Conservation (phyloP, 1,140 invertebrate genomes). For the Drosophila pandora region DNA sequence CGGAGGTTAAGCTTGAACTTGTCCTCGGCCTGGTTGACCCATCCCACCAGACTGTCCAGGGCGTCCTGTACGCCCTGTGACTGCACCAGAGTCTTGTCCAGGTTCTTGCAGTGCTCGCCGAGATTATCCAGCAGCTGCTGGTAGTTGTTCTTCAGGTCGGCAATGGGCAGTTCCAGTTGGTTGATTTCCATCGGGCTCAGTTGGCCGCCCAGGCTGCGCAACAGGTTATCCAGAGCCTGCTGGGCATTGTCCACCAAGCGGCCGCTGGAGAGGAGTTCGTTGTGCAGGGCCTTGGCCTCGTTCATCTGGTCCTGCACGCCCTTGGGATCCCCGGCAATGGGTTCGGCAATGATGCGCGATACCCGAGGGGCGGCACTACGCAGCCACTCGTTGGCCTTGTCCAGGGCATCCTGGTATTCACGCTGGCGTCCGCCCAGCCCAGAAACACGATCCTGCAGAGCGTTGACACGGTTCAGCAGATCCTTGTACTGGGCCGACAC, state of each 20-base stretch:
- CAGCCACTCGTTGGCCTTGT: constrained; percentile 93
- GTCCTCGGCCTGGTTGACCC: constrained; percentile 93
- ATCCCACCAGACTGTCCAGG: constrained; percentile 92
- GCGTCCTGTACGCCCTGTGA: constrained; percentile 98
- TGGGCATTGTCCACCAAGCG: constrained; percentile 90
- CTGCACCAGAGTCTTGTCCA: constrained; percentile 95
- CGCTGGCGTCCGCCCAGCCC: constrained; percentile 91
- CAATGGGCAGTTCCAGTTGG: constrained; percentile 91
- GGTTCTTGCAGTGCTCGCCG: constrained; percentile 90
- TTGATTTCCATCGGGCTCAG: constrained; percentile 90
- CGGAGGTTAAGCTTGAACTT: constrained; percentile 91
- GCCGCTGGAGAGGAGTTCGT: constrained; percentile 93
- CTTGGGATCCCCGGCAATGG: constrained; percentile 93
- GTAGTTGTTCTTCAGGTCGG: constrained; percentile 91
- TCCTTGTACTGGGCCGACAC: constrained; percentile 90
- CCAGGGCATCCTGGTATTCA: constrained; percentile 92
- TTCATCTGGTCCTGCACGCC: constrained; percentile 94
- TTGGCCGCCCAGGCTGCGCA: constrained; percentile 91
- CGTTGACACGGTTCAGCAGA: constrained; percentile 91
- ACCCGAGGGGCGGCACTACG: constrained; percentile 91
- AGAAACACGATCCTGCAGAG: constrained; percentile 90
- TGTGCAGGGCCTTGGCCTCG: constrained; percentile 92
- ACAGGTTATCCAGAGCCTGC: constrained; percentile 88
- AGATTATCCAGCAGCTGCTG: constrained; percentile 89
- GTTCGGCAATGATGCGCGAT: constrained; percentile 90